Conservation (phyloP, 2,113 vertebrate genomes). For the Phaethon lepturus region DNA sequence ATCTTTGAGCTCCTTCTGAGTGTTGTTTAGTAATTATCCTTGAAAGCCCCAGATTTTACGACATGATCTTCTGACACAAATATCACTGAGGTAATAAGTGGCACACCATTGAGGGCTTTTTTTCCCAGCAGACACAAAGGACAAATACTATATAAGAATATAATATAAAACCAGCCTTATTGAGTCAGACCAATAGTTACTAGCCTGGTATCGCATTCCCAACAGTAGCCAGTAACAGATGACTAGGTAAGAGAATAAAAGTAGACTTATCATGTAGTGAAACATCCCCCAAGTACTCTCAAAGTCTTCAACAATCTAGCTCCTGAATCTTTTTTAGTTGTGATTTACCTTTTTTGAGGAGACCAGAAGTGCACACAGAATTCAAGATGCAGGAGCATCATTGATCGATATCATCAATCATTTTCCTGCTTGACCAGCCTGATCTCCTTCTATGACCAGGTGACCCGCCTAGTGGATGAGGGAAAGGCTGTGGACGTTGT, state of each 20-base stretch:
- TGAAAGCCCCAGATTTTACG: neutral
- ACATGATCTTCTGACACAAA: neutral
- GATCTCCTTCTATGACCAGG: too few relatives aligned
- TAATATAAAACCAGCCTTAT: neutral
- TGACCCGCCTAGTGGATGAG: too few relatives aligned
- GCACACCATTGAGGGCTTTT: neutral
- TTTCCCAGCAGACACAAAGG: neutral
- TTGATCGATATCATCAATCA: too few relatives aligned
- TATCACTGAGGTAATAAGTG: neutral
- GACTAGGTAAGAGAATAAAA: neutral
- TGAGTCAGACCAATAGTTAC: neutral
- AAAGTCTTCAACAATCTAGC: neutral
- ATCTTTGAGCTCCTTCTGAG: neutral
- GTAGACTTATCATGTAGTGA: neutral
- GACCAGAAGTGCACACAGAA: neutral
- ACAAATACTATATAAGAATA: neutral
- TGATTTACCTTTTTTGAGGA: neutral
- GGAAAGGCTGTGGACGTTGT: too few relatives aligned
- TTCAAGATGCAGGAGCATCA: neutral
- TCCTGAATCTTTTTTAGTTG: neutral
- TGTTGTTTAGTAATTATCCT: neutral
- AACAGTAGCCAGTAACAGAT: neutral
- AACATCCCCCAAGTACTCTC: neutral
- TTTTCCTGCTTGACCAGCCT: too few relatives aligned
- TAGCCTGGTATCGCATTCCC: neutral